phyloP scores from a whole-genome alignment of 2,113 vertebrate species.

The human (Homo sapiens) region GRCh38 chr2:49226501-49227000 shows the following conservation, averaged over 20 bases:
- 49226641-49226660: not conserved
- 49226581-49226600: not conserved
- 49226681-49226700: not conserved
- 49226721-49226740: slow-evolving; percentile 35
- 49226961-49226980: not conserved
- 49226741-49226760: not conserved
- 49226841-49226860: not conserved
- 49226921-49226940: not conserved
- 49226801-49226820: slow-evolving; percentile 30
- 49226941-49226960: not conserved
- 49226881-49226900: not conserved
- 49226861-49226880: not conserved
- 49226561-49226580: not conserved
- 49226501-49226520: not conserved
- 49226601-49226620: not conserved
- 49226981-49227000: not conserved
- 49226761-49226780: not conserved
- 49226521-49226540: not conserved
- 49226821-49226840: slow-evolving; percentile 27
- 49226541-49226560: not conserved
- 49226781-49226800: not conserved
- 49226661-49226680: not conserved
- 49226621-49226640: not conserved
- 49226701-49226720: not conserved
- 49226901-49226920: not conserved